These are phyloP conservation scores for Lasiommata megera DNA, from an alignment of 2,888 invertebrate species.

Conservation along the genomic window DNA sequence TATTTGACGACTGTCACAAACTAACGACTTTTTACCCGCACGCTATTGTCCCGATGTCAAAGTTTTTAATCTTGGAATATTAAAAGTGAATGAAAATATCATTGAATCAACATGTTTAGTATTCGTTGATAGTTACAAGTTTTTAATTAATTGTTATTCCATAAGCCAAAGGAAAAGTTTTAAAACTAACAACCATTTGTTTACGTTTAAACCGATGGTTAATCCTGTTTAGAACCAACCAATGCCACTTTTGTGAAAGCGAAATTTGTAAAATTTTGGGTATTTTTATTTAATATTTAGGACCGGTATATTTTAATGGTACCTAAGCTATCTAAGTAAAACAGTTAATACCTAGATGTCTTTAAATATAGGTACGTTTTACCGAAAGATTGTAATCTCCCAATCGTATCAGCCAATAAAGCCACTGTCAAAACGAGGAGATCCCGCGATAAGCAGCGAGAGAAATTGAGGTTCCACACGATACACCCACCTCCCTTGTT, in stretches of 20 bases:
- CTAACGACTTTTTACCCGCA: constrained; percentile 2
- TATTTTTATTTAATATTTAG: too few species aligned
- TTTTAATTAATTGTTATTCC: too few species aligned
- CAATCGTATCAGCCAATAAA: constrained; percentile 2
- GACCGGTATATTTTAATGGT: too few species aligned
- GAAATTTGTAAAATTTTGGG: too few species aligned
- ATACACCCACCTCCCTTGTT: constrained; percentile 31
- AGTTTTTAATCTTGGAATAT: background rate
- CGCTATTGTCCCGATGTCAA: background rate
- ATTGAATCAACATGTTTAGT: too few species aligned
- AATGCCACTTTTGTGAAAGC: too few species aligned
- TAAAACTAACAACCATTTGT: too few species aligned
- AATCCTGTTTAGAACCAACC: too few species aligned
- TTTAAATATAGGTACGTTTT: background rate
- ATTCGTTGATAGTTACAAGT: too few species aligned
- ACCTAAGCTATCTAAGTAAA: background rate
- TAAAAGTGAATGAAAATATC: too few species aligned
- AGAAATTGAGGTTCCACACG: constrained; percentile 59
- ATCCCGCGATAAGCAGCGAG: constrained; percentile 51
- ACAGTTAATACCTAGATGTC: background rate
- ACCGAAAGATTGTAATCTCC: constrained; percentile 5
- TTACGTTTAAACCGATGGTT: too few species aligned
- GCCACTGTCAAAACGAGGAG: constrained; percentile 31
- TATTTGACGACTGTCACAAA: background rate
- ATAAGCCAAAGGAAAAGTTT: too few species aligned